These are phyloP conservation scores for Mesitornis unicolor DNA, from an alignment of 2,113 vertebrate genomes.

Conservation along the genomic window DNA sequence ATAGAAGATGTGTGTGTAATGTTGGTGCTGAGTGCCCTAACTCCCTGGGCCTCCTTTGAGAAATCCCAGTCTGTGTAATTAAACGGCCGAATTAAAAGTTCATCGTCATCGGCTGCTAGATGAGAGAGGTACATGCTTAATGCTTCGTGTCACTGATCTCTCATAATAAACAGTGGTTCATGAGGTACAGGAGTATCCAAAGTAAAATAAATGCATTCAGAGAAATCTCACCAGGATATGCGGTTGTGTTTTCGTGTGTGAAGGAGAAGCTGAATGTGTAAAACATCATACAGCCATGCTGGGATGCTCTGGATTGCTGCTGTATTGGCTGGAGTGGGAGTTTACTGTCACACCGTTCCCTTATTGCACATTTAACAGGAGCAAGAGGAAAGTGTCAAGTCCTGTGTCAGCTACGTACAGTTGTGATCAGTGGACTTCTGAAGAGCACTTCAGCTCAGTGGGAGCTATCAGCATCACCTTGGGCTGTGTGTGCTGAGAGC, in stretches of 20 bases:
- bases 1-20: neutral
- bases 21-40: neutral
- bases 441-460: neutral
- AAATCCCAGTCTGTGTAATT: neutral
- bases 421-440: neutral
- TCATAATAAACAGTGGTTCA: neutral
- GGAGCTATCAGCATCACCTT: neutral
- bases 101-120: accelerated
- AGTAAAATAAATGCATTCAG: neutral
- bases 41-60: neutral
- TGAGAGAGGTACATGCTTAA: neutral
- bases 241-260: neutral
- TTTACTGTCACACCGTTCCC: neutral
- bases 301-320: neutral
- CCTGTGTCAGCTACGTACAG: neutral
- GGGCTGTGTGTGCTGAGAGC: neutral
- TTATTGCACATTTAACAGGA: neutral
- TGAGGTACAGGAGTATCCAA: neutral
- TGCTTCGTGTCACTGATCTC: neutral
- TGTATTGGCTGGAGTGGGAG: too few species aligned
- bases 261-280: neutral
- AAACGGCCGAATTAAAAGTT: neutral
- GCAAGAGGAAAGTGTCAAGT: neutral
- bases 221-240: neutral
- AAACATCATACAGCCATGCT: neutral